phyloP scores from a whole-genome alignment of 2,888 invertebrate genomes.

The Pemphredon lugubris region DNA sequence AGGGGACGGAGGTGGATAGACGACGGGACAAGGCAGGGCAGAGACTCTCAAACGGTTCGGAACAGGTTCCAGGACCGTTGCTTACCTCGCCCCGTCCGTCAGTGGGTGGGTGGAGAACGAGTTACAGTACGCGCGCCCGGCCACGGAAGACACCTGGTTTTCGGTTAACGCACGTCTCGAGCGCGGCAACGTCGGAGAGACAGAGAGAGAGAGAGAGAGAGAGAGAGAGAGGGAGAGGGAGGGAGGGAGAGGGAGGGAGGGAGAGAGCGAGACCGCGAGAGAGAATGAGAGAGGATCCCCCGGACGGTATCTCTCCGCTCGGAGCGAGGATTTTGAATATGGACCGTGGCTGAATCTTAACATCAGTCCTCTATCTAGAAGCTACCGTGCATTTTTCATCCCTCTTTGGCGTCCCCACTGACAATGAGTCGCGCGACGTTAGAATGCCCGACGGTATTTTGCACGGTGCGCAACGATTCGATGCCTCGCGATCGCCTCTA shows the following conservation, averaged over 20 bases:
- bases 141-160: conserved; percentile 74
- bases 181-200: conserved; percentile 69
- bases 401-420: too few species aligned
- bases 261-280: not conserved
- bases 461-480: too few species aligned
- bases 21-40: conserved; percentile 63
- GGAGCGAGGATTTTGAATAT: too few species aligned
- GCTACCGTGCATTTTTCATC: too few species aligned
- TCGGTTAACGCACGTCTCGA: conserved; percentile 60
- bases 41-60: conserved; percentile 75
- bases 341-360: too few species aligned
- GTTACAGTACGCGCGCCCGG: conserved; percentile 68
- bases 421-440: too few species aligned
- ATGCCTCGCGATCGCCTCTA: too few species aligned
- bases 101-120: conserved; percentile 77
- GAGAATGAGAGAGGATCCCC: not conserved
- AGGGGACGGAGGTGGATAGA: conserved; percentile 42
- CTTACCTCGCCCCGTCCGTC: conserved; percentile 61
- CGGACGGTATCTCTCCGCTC: not conserved
- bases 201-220: conserved; percentile 9
- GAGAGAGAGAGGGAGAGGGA: conserved; percentile 9
- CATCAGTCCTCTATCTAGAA: too few species aligned
- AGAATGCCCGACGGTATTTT: too few species aligned
- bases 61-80: conserved; percentile 76
- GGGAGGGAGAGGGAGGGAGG: conserved; percentile 3